Evolutionary conservation across 2,797 vertebrate species (phyloP).

Genomic region (Gymnopithys bicolor): DNA sequence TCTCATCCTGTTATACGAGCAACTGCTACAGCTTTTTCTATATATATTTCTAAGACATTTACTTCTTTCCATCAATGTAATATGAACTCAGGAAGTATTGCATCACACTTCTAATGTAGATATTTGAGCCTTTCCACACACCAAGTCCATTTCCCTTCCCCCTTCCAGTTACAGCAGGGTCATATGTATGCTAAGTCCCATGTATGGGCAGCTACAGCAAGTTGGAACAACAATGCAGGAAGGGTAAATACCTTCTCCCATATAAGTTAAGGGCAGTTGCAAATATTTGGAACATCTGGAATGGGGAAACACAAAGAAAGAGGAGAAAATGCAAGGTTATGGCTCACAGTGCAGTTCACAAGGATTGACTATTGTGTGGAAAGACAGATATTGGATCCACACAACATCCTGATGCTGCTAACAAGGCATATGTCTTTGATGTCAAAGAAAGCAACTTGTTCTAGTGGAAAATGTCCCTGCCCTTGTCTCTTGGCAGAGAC

Average conservation of each 20-base stretch:
- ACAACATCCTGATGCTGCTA: not conserved
- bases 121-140: not conserved
- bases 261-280: not conserved
- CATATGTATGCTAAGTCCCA: not conserved
- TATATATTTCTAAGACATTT: not conserved
- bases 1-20: not conserved
- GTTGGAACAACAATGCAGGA: not conserved
- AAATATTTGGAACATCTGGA: not conserved
- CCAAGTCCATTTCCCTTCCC: not conserved
- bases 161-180: not conserved
- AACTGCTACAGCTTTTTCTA: not conserved
- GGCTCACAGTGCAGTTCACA: not conserved
- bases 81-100: fast-evolving
- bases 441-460: not conserved
- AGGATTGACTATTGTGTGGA: not conserved
- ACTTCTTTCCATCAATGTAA: not conserved
- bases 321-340: not conserved
- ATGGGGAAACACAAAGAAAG: not conserved
- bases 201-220: not conserved
- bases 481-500: not conserved
- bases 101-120: not conserved
- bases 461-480: not conserved
- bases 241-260: not conserved
- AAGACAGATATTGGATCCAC: not conserved
- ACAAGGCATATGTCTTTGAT: not conserved